Conservation (phyloP, 2,888 invertebrate genomes). For the Mycalesis mineus region DNA sequence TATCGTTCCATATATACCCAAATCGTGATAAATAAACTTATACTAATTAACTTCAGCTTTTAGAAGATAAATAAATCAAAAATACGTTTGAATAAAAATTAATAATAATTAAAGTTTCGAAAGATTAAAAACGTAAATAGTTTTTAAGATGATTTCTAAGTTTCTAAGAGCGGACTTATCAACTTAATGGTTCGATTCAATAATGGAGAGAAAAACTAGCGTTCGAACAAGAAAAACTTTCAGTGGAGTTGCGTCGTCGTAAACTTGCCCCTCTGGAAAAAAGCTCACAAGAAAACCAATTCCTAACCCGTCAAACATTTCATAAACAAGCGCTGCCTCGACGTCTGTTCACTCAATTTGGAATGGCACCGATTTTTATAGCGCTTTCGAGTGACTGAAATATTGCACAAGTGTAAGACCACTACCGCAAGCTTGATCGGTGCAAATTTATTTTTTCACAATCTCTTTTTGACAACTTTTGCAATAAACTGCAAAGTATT, state of each 20-base stretch:
- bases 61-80: too few relatives aligned
- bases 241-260: constrained; percentile 6
- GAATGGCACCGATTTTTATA: constrained; percentile 55
- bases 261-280: constrained; percentile 28
- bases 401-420: not conserved
- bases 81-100: too few relatives aligned
- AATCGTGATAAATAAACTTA: too few relatives aligned
- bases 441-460: not conserved
- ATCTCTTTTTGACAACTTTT: not conserved
- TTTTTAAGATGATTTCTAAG: too few relatives aligned
- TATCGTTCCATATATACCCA: too few relatives aligned
- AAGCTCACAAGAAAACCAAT: constrained; percentile 50
- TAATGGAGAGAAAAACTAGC: constrained; percentile 13
- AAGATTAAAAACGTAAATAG: too few relatives aligned
- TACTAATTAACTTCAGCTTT: too few relatives aligned
- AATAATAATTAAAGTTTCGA: too few relatives aligned
- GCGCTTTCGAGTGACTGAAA: constrained; percentile 35
- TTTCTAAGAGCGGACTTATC: not conserved
- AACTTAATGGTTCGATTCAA: constrained; percentile 1
- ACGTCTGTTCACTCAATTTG: constrained; percentile 38
- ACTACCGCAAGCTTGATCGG: not conserved
- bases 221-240: constrained; percentile 11
- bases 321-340: constrained; percentile 50
- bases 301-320: constrained; percentile 68
- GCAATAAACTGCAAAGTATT: too few relatives aligned